These are phyloP conservation scores for Tretioscincus oriximinensis DNA, from an alignment of 2,113 vertebrate species.

Conservation along the genomic window DNA sequence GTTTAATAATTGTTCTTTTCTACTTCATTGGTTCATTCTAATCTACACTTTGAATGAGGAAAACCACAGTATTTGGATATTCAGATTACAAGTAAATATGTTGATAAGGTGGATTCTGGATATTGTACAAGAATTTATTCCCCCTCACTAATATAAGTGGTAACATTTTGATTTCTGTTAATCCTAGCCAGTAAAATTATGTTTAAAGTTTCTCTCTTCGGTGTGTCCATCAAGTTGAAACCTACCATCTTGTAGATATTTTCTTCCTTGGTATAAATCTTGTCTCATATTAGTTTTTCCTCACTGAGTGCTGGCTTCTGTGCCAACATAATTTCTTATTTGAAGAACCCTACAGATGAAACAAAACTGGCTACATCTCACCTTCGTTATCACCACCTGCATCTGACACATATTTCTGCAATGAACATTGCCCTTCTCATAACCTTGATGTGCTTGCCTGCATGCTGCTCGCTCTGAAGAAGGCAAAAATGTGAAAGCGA, in stretches of 20 bases:
- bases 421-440: background rate
- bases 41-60: too few species aligned
- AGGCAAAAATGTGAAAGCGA: background rate
- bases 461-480: background rate
- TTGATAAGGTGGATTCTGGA: background rate
- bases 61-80: background rate
- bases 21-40: too few species aligned
- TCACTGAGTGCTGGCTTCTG: background rate
- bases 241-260: background rate
- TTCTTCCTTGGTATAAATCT: background rate
- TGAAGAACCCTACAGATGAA: too few species aligned
- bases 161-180: background rate
- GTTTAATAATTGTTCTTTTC: too few species aligned
- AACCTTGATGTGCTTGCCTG: background rate
- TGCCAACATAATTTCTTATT: background rate
- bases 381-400: background rate
- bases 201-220: background rate
- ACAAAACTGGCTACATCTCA: background rate
- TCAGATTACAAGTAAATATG: background rate
- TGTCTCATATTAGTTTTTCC: background rate
- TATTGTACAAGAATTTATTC: background rate
- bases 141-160: background rate
- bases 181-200: background rate
- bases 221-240: background rate
- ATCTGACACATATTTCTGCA: constrained; percentile 1